Base-by-base conservation (phyloP, 2,888 invertebrate species). In the Galeruca laticollis region DNA sequence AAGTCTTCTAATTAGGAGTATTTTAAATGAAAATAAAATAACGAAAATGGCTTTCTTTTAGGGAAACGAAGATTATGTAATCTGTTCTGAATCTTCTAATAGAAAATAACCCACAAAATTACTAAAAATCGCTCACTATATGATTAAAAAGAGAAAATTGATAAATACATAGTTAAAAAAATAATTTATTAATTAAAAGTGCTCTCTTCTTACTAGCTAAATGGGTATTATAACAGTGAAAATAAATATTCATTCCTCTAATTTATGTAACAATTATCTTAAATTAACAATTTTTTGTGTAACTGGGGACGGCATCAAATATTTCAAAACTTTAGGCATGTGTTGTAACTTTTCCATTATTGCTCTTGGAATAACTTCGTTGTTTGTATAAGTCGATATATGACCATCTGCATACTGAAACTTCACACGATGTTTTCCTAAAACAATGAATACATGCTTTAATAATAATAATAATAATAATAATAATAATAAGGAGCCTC, bases 321-420 rank as follows among this genome's bases (percentile, higher is more conserved):
- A 82, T 75, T 85, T 84, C 70, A 87, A 80, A 69, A 87, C 84
- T 73, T 84, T 86, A 2, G 87, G 87, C 80, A 88, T 84, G 67
- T 87, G 82, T 70, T 84, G 82, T 62, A 88, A 77, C 75, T 87
- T 88, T 62, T 87, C 87, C 77, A 84, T 82, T 33, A 88, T 83
- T 20, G 77, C 75, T 40, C 79, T 77, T 18, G 85, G 85, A 69
- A 86, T 83, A 73, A 78, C 80, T 73, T 85, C 85, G 47, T 77
- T 79, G 67, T 83, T 83, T 18, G 77, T 75, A 72, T 83, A 85
- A 72, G 75, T 82, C n/a, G 79, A 79, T 26, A 80, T 72, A 33
- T 77, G 80, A 5, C 85, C 85, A 63, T 84, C 83, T 1, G 79
- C 75, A 72, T 82, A 82, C 74, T 84, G 84, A 75, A 82, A 85